phyloP scores from a whole-genome alignment of 2,888 invertebrate species.

The Carpatolechia fugitivella region DNA sequence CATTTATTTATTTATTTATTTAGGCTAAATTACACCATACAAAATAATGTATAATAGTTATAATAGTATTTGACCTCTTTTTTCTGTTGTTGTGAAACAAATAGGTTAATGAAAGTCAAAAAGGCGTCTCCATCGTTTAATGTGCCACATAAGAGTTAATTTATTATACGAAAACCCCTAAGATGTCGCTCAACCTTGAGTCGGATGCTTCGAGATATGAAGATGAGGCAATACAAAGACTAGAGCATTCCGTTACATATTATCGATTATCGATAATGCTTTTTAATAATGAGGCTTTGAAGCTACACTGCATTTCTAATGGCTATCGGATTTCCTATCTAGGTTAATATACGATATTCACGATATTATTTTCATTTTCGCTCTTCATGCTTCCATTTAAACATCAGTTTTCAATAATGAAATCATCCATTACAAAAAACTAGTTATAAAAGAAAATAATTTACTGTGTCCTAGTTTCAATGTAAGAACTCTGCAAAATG shows the following conservation, averaged over 20 bases:
- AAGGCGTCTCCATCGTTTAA: constrained; percentile 7
- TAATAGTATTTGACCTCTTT: not conserved
- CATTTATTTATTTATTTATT: too few relatives aligned
- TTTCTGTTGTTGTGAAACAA: not conserved
- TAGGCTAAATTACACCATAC: too few relatives aligned
- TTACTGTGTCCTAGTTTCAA: not conserved
- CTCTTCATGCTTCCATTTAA: too few relatives aligned
- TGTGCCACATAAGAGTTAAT: constrained; percentile 23
- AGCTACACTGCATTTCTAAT: not conserved
- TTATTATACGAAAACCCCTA: constrained; percentile 29
- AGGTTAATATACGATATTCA: too few relatives aligned
- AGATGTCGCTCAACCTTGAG: constrained; percentile 27
- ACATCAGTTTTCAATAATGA: too few relatives aligned
- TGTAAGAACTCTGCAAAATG: not conserved
- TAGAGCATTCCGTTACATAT: not conserved
- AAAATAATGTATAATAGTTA: too few relatives aligned
- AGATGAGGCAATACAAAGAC: constrained; percentile 23
- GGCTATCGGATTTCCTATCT: too few relatives aligned
- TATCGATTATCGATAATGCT: constrained; percentile 18
- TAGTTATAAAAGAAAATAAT: not conserved
- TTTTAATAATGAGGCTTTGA: not conserved
- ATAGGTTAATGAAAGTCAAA: constrained; percentile 14
- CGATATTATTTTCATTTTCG: too few relatives aligned
- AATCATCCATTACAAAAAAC: not conserved
- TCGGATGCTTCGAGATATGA: constrained; percentile 25